Conservation (phyloP, 2,888 invertebrate genomes). For the Nymphalis c-album region DNA sequence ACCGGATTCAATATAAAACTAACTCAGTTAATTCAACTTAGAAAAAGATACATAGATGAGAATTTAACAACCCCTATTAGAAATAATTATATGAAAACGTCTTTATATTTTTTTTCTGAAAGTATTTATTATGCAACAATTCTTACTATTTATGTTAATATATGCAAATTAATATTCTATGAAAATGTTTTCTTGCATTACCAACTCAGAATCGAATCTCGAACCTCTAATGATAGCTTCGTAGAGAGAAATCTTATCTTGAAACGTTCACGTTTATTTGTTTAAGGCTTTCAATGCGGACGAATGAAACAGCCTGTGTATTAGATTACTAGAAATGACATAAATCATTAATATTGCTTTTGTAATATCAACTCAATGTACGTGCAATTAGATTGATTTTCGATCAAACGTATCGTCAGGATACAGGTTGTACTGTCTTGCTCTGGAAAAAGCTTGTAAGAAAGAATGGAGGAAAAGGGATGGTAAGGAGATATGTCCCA, state of each 20-base stretch:
- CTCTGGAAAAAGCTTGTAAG: conserved; percentile 78
- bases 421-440: conserved; percentile 57
- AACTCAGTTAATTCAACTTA: no score
- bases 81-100: no score
- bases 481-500: conserved; percentile 77
- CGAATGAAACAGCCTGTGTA: conserved; percentile 75
- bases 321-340: conserved; percentile 51
- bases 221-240: conserved; percentile 60
- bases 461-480: conserved; percentile 79
- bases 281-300: conserved; percentile 78
- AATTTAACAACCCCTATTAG: no score
- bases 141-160: no score
- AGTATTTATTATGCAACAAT: no score
- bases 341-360: conserved; percentile 34
- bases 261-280: conserved; percentile 73
- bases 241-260: conserved; percentile 72
- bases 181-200: not conserved
- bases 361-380: conserved; percentile 28
- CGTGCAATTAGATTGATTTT: conserved; percentile 37
- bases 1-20: no score
- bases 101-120: no score
- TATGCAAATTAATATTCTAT: not conserved
- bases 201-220: conserved; percentile 27
- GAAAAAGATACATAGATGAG: no score
- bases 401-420: conserved; percentile 39